Conservation (phyloP, 2,113 vertebrate species). For the Myiagra hebetior region DNA sequence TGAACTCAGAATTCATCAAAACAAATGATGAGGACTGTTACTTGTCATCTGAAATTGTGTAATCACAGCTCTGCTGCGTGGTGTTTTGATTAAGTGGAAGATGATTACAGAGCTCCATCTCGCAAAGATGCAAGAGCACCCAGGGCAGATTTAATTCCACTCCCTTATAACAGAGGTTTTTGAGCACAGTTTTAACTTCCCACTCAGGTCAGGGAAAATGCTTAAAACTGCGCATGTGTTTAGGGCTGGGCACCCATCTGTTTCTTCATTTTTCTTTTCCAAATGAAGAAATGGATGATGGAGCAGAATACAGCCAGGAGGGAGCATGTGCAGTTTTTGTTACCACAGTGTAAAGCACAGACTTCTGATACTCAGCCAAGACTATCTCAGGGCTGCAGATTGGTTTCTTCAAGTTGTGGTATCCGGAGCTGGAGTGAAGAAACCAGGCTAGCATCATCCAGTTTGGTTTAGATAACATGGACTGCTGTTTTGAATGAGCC, state of each 20-base stretch:
- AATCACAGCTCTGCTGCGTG: constrained; percentile 16
- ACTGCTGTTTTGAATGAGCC: background rate
- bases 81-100: constrained; percentile 43
- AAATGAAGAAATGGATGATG: background rate
- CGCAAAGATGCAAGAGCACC: background rate
- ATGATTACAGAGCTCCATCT: constrained; percentile 11
- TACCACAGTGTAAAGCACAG: background rate
- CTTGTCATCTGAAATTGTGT: constrained; percentile 16
- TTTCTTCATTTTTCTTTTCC: background rate
- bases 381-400: background rate
- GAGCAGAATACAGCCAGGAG: background rate
- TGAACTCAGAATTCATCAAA: background rate
- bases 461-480: background rate
- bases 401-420: background rate
- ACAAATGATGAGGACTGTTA: background rate
- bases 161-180: background rate
- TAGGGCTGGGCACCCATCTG: background rate
- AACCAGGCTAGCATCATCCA: background rate
- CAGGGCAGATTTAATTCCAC: background rate
- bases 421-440: background rate
- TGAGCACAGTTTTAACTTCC: background rate
- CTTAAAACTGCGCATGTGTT: background rate
- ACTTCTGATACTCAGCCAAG: background rate
- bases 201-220: background rate
- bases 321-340: background rate